Conservation (phyloP, 2,888 invertebrate genomes). For the Drosophila tripunctata region DNA sequence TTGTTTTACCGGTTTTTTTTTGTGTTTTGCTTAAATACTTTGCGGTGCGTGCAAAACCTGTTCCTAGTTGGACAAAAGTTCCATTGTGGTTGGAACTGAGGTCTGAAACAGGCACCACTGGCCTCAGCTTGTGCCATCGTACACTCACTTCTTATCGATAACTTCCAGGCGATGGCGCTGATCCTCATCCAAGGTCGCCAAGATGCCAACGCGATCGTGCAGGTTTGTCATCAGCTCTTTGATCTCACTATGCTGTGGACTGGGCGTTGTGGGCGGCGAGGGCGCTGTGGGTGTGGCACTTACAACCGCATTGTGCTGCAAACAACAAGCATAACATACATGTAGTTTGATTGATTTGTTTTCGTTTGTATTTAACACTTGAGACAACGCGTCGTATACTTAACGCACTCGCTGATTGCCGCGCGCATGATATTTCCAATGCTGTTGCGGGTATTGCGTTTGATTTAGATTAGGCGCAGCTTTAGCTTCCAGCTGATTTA, state of each 20-base stretch:
- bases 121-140: constrained; percentile 7
- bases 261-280: neutral
- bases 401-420: constrained; percentile 58
- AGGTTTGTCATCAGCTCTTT: constrained; percentile 79
- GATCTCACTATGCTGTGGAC: constrained; percentile 48
- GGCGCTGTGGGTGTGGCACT: neutral
- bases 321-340: neutral
- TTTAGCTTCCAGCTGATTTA: neutral
- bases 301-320: constrained; percentile 3
- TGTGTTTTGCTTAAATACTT: constrained; percentile 26
- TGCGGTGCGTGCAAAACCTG: constrained; percentile 41
- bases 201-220: constrained; percentile 81
- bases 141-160: constrained; percentile 84
- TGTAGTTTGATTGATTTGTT: too few species aligned
- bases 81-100: constrained; percentile 13
- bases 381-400: constrained; percentile 29
- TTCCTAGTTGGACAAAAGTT: constrained; percentile 30
- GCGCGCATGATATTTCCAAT: constrained; percentile 18
- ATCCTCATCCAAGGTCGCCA: constrained; percentile 82
- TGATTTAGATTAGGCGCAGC: neutral
- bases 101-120: constrained; percentile 12
- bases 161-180: constrained; percentile 81
- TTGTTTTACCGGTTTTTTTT: constrained; percentile 52
- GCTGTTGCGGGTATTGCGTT: neutral
- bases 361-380: neutral